A percentile compares a stretch with the other conserved stretches of the same genome.
phyloP scores from a whole-genome alignment of 2,797 vertebrate genomes.

The Erethizon dorsatum region DNA sequence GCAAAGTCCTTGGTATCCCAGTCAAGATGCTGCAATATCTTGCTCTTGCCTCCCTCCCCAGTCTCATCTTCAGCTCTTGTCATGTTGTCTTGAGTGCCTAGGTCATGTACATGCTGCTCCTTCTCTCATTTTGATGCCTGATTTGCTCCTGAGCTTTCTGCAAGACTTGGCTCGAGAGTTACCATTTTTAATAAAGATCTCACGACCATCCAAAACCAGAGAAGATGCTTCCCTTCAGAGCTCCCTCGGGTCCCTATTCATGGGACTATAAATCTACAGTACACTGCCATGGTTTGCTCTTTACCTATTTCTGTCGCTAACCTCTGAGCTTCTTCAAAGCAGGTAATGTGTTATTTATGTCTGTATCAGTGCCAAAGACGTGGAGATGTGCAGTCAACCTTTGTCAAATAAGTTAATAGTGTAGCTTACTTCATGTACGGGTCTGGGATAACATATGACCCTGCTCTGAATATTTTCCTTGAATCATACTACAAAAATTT shows the following conservation, averaged over 20 bases:
- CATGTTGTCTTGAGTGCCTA: background rate
- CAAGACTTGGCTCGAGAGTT: background rate
- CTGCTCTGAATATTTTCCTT: slow-evolving; percentile 25
- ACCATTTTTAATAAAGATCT: background rate
- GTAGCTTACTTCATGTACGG: background rate
- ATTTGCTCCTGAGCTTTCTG: background rate
- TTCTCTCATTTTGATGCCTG: background rate
- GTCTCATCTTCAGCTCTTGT: background rate
- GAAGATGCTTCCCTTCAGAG: background rate
- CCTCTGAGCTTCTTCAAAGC: background rate
- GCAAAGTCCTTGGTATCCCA: background rate
- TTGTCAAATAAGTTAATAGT: slow-evolving; percentile 51
- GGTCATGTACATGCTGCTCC: background rate
- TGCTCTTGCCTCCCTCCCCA: background rate
- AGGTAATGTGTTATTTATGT: slow-evolving; percentile 50
- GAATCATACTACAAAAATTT: slow-evolving; percentile 46
- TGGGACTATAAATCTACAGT: background rate
- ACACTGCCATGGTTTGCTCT: background rate
- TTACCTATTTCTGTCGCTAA: background rate
- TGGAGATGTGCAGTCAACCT: background rate
- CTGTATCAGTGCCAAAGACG: background rate
- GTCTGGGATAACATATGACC: slow-evolving; percentile 29
- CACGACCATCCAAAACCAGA: background rate
- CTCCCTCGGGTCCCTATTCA: background rate
- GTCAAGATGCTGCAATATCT: background rate